Evolutionary conservation across 1,140 invertebrate species (phyloP).

Genomic region (Heterodera schachtii): DNA sequence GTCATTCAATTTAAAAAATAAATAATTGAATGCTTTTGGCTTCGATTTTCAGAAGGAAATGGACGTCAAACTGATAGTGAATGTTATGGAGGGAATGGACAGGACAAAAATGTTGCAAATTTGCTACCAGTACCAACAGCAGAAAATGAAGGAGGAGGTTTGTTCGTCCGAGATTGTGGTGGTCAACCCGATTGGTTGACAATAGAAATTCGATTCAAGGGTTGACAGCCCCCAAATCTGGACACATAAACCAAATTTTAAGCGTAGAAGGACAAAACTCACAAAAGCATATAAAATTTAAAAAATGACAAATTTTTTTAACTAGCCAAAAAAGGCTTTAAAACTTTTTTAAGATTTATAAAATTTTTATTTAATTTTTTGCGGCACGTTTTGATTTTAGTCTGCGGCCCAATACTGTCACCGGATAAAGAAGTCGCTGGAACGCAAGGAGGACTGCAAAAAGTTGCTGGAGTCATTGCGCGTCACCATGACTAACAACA

Average conservation of each 20-base stretch:
- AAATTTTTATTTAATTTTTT: too few species aligned
- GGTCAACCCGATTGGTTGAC: not conserved
- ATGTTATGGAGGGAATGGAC: conserved; percentile 28
- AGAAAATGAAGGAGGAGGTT: conserved; percentile 28
- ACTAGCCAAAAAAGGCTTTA: too few species aligned
- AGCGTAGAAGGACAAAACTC: too few species aligned
- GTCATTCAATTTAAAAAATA: too few species aligned
- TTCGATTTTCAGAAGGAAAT: conserved; percentile 26
- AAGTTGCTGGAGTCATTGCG: conserved; percentile 36
- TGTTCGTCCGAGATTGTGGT: not conserved
- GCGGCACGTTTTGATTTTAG: too few species aligned
- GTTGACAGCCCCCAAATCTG: too few species aligned
- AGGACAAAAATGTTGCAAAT: conserved; percentile 33
- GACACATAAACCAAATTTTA: too few species aligned
- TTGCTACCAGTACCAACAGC: conserved; percentile 36
- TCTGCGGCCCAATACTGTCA: conserved; percentile 26
- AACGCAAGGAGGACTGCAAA: conserved; percentile 22
- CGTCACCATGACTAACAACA: conserved; percentile 18
- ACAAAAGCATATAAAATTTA: too few species aligned
- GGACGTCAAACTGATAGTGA: conserved; percentile 21
- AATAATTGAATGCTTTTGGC: not conserved
- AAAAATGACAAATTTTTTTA: too few species aligned
- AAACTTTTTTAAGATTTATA: too few species aligned
- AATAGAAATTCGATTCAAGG: too few species aligned
- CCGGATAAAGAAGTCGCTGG: conserved; percentile 32